Conservation (phyloP, 1,140 invertebrate species). For the Anastrepha obliqua region DNA sequence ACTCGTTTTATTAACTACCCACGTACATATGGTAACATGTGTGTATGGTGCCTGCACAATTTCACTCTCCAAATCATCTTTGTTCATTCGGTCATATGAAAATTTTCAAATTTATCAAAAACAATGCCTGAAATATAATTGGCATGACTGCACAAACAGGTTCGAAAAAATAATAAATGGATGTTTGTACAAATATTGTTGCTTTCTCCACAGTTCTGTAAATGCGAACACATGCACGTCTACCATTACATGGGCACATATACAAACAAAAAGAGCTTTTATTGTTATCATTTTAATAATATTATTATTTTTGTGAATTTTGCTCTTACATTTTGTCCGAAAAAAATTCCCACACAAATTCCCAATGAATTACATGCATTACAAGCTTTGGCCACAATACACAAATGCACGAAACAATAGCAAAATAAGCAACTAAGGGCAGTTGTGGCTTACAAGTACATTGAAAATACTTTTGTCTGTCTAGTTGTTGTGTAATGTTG, state of each 20-base stretch:
- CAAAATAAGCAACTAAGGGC: background rate
- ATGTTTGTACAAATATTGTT: background rate
- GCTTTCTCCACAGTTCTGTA: background rate
- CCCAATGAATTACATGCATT: constrained; percentile 4
- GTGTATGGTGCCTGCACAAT: too few species aligned
- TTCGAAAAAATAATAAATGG: background rate
- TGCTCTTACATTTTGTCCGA: background rate
- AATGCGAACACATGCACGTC: background rate
- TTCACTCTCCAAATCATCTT: too few species aligned
- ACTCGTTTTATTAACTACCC: too few species aligned
- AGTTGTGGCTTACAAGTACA: background rate
- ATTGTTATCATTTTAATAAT: background rate
- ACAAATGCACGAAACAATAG: background rate
- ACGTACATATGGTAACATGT: too few species aligned
- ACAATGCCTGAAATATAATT: background rate
- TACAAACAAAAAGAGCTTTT: background rate
- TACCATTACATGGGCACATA: background rate
- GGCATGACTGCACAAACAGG: background rate
- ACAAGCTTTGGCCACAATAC: constrained; percentile 39
- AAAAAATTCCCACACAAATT: background rate
- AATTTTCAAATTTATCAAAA: too few species aligned
- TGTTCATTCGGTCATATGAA: too few species aligned
- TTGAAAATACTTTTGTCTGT: background rate
- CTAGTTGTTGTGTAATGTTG: background rate
- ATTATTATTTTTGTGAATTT: background rate